Percentiles rank a stretch among this genome's conserved stretches.
phyloP scores from a whole-genome alignment of 2,888 invertebrate genomes.

The Orthosia gracilis region DNA sequence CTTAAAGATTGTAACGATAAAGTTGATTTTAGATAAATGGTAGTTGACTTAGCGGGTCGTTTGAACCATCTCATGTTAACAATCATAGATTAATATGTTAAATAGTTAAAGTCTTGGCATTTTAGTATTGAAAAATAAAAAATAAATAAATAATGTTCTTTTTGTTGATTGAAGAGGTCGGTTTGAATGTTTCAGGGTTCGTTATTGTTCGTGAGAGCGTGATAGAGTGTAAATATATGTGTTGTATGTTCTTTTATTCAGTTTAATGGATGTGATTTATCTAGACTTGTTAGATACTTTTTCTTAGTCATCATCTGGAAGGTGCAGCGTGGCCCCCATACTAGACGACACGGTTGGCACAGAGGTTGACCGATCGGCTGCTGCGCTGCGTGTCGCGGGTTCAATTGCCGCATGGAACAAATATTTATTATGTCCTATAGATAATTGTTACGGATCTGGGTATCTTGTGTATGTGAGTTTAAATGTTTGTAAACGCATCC shows the following conservation, averaged over 20 bases:
- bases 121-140: conserved; percentile 71
- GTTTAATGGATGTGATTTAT: conserved; percentile 14
- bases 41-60: conserved; percentile 70
- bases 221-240: conserved; percentile 11
- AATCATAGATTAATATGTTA: conserved; percentile 87
- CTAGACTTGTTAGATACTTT: conserved; percentile 13
- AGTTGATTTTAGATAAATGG: conserved; percentile 59
- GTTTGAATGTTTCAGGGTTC: conserved; percentile 43
- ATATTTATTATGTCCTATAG: too few relatives aligned
- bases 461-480: too few relatives aligned
- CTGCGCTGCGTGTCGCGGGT: too few relatives aligned
- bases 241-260: conserved; percentile 4
- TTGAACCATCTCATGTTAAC: conserved; percentile 86
- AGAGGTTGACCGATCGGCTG: too few relatives aligned
- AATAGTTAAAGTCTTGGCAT: conserved; percentile 77
- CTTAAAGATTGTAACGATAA: conserved; percentile 64
- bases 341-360: too few relatives aligned
- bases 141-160: conserved; percentile 66
- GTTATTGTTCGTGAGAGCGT: conserved; percentile 39
- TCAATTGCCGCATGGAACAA: too few relatives aligned
- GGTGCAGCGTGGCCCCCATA: neutral
- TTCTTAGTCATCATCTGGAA: neutral
- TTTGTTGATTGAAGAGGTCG: conserved; percentile 60
- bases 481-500: too few relatives aligned
- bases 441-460: too few relatives aligned